Percentiles rank a stretch among this genome's conserved stretches.
Evolutionary conservation across 1,140 invertebrate genomes (phyloP).

Genomic region (Drosophila willistoni): DNA sequence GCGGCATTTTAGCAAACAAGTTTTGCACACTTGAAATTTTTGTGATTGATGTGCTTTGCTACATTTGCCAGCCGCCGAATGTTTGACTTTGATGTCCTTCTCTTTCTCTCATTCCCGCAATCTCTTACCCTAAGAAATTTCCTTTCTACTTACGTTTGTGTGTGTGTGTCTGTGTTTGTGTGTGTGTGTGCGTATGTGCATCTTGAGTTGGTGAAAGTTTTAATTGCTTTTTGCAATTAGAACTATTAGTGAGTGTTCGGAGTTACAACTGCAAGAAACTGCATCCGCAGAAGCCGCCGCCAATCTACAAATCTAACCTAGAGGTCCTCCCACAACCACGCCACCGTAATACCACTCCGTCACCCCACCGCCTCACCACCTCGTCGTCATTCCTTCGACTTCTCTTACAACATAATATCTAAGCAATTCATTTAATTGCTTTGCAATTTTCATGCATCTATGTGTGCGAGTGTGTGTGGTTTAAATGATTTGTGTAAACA

Average conservation of each 20-base stretch:
- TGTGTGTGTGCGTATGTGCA: constrained; percentile 45
- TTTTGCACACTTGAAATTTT: constrained; percentile 80
- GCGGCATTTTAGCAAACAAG: constrained; percentile 69
- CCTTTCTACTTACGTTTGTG: constrained; percentile 34
- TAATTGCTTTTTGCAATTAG: constrained; percentile 82
- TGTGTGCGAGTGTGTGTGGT: constrained; percentile 22
- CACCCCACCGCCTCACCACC: not conserved
- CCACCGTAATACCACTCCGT: not conserved
- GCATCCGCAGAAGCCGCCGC: constrained; percentile 56
- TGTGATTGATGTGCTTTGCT: constrained; percentile 79
- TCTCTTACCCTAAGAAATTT: constrained; percentile 44
- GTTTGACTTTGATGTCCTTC: constrained; percentile 78
- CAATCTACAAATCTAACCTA: constrained; percentile 23
- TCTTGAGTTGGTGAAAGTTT: constrained; percentile 78
- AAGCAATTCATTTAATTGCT: constrained; percentile 80
- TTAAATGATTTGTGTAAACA: constrained; percentile 63
- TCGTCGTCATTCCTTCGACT: not conserved
- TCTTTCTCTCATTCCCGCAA: constrained; percentile 31
- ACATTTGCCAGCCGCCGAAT: constrained; percentile 54
- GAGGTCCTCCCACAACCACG: not conserved
- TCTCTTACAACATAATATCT: constrained; percentile 48
- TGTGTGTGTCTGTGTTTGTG: constrained; percentile 37
- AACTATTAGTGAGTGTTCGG: constrained; percentile 78
- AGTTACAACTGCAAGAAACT: constrained; percentile 68
- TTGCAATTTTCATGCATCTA: constrained; percentile 70